Evolutionary conservation across 2,113 vertebrate genomes (phyloP).

Genomic region (Cavia porcellus): DNA sequence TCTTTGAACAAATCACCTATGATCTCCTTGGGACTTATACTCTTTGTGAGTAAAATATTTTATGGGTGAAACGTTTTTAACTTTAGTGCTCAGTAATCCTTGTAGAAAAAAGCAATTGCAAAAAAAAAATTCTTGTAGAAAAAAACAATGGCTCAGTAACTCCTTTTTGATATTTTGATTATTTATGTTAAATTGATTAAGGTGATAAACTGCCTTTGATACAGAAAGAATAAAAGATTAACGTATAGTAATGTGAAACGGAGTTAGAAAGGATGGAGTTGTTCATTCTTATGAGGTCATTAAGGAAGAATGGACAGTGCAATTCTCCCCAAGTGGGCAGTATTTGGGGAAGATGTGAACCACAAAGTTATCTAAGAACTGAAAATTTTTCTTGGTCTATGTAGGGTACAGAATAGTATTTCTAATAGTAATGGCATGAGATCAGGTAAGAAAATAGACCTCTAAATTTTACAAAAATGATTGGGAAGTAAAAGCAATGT

Average conservation of each 20-base stretch:
- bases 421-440: not conserved
- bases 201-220: not conserved
- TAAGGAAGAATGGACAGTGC: not conserved
- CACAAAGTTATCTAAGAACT: not conserved
- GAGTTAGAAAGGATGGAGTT: not conserved
- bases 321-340: not conserved
- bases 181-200: conserved; percentile 38
- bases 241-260: not conserved
- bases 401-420: not conserved
- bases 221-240: not conserved
- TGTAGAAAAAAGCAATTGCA: not conserved
- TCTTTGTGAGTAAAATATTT: not conserved
- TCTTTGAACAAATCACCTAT: not conserved
- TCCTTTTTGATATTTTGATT: not conserved
- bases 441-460: not conserved
- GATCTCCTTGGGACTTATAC: not conserved
- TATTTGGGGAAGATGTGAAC: not conserved
- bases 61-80: not conserved
- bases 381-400: not conserved
- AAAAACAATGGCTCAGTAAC: not conserved
- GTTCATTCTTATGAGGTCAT: not conserved
- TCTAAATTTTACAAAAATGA: not conserved
- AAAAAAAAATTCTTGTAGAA: not conserved
- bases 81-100: not conserved
- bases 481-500: not conserved